phyloP scores from a whole-genome alignment of 30 jellyfish, hydroid and myxozoan species.

The Cassiopea andromeda region DNA sequence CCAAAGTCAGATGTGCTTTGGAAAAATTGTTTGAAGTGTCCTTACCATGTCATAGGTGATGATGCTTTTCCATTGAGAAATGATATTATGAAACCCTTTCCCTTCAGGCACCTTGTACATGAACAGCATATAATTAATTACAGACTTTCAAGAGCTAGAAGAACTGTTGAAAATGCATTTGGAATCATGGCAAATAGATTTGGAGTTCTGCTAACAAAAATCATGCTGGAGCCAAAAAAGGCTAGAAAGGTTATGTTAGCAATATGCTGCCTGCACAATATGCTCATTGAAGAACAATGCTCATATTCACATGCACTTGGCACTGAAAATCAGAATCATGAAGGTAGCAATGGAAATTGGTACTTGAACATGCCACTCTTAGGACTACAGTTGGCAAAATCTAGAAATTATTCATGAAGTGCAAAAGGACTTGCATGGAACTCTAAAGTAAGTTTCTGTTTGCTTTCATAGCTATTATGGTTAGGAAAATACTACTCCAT shows the following conservation, averaged over 20 bases:
- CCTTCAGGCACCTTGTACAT: constrained; percentile 30
- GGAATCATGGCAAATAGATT: constrained; percentile 45
- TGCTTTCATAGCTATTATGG: not conserved
- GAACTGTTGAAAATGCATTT: constrained; percentile 51
- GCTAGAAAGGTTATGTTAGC: constrained; percentile 21
- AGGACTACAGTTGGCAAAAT: constrained; percentile 16
- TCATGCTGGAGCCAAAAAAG: constrained; percentile 29
- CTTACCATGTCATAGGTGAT: constrained; percentile 54
- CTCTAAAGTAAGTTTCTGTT: not conserved
- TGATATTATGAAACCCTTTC: constrained; percentile 38
- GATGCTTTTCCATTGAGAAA: constrained; percentile 65
- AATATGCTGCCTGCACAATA: constrained; percentile 50
- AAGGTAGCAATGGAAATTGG: constrained; percentile 22
- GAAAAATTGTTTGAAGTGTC: constrained; percentile 4
- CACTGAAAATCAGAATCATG: constrained; percentile 24
- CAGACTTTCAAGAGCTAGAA: constrained; percentile 52
- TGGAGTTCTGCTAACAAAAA: constrained; percentile 35
- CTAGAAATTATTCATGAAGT: constrained; percentile 24
- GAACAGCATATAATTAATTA: constrained; percentile 40
- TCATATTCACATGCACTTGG: constrained; percentile 10
- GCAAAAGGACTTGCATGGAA: not conserved
- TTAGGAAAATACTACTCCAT: not conserved
- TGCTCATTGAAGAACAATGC: constrained; percentile 35
- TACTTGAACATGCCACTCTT: not conserved
- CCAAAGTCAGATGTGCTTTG: constrained; percentile 27